Conservation (phyloP, 2,113 vertebrate species). For the Salvator merianae region DNA sequence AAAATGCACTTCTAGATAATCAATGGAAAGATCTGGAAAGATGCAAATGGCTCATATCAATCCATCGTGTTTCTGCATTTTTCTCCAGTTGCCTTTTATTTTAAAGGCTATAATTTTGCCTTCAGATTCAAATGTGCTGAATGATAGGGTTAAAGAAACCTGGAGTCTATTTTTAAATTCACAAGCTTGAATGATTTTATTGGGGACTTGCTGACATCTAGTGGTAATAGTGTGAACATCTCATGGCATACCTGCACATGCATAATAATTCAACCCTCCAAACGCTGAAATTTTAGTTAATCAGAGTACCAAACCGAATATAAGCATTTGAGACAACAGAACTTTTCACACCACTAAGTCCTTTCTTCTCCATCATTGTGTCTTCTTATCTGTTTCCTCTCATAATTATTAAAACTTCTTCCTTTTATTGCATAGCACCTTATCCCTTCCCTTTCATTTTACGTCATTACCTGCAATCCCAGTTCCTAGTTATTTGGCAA, state of each 20-base stretch:
- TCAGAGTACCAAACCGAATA: not conserved
- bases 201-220: constrained; percentile 78
- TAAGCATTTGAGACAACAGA: constrained; percentile 11
- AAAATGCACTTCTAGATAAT: constrained; percentile 48
- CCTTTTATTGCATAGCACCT: not conserved
- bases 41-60: constrained; percentile 48
- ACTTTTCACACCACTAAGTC: not conserved
- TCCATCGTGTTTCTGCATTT: constrained; percentile 60
- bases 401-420: not conserved
- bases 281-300: not conserved
- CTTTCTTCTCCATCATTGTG: not conserved
- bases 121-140: constrained; percentile 60
- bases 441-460: not conserved
- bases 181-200: constrained; percentile 41
- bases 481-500: not conserved
- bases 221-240: constrained; percentile 54
- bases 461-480: not conserved
- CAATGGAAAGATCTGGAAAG: constrained; percentile 41
- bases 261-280: not conserved
- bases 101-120: constrained; percentile 62
- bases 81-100: constrained; percentile 65
- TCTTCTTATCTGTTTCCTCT: not conserved
- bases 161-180: not conserved
- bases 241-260: not conserved
- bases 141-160: constrained; percentile 62